Conservation (phyloP, 2,113 vertebrate species). For the Macrotis lagotis region DNA sequence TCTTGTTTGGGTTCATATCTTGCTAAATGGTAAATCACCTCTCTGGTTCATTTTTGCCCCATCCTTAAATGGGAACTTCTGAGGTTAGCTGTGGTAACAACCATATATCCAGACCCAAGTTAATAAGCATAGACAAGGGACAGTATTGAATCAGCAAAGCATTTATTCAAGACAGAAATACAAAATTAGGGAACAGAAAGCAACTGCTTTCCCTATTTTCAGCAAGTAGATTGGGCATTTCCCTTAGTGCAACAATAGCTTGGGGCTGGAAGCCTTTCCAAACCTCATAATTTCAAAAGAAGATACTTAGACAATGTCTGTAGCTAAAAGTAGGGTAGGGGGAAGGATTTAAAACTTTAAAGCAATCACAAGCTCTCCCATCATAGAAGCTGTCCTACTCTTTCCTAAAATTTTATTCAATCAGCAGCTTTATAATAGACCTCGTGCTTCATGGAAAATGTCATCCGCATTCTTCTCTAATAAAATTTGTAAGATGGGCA, state of each 20-base stretch:
- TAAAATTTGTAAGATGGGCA: not conserved
- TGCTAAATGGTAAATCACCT: not conserved
- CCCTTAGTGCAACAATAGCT: not conserved
- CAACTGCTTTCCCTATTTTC: not conserved
- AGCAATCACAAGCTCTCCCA: not conserved
- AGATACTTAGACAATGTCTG: not conserved
- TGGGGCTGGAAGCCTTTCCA: not conserved
- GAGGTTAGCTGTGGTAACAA: not conserved
- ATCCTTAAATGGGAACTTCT: not conserved
- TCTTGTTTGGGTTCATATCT: not conserved
- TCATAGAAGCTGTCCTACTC: not conserved
- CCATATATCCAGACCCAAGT: not conserved
- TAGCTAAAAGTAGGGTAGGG: not conserved
- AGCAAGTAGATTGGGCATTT: not conserved
- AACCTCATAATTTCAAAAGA: not conserved
- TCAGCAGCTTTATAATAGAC: not conserved
- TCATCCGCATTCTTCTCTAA: not conserved
- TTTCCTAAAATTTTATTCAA: not conserved
- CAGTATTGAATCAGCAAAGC: not conserved
- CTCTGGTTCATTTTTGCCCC: not conserved
- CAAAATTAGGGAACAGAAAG: not conserved
- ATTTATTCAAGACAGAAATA: not conserved
- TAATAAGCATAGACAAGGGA: not conserved
- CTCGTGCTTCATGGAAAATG: not conserved
- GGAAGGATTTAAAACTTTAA: not conserved